These are phyloP conservation scores for Solenopsis invicta DNA, from an alignment of 1,140 invertebrate genomes.

Conservation along the genomic window DNA sequence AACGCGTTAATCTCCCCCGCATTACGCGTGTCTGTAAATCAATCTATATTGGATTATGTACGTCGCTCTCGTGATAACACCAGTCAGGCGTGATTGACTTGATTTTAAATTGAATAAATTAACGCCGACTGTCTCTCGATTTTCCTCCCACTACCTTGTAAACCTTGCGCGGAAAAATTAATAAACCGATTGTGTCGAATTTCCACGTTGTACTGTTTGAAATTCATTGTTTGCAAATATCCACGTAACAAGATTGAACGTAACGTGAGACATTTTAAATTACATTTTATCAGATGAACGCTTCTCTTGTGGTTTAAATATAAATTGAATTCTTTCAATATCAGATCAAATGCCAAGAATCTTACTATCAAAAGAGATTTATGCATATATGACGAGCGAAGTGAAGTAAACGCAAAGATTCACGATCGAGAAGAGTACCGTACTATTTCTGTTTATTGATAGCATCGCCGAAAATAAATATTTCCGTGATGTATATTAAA, in stretches of 20 bases:
- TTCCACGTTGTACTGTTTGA: background rate
- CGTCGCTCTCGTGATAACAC: background rate
- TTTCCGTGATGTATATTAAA: no score
- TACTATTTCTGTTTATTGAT: constrained; percentile 29
- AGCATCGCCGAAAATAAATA: constrained; percentile 35
- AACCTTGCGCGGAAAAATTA: background rate
- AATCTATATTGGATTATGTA: constrained; percentile 26
- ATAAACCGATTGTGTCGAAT: background rate
- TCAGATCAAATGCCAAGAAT: background rate
- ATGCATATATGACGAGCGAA: background rate
- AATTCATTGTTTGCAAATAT: background rate
- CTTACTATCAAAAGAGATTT: background rate
- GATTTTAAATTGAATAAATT: constrained; percentile 46
- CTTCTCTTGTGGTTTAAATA: background rate
- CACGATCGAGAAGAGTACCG: background rate
- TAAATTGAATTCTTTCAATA: constrained; percentile 4
- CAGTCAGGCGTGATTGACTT: constrained; percentile 9
- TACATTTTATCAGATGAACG: background rate
- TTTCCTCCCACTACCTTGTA: background rate
- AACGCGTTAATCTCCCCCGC: constrained; percentile 37
- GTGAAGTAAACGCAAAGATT: background rate
- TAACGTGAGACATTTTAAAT: background rate
- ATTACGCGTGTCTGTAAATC: constrained; percentile 51
- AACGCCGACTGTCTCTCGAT: background rate
- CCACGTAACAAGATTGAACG: background rate